Conservation (phyloP, 2,888 invertebrate genomes). For the Osmoderma eremita region DNA sequence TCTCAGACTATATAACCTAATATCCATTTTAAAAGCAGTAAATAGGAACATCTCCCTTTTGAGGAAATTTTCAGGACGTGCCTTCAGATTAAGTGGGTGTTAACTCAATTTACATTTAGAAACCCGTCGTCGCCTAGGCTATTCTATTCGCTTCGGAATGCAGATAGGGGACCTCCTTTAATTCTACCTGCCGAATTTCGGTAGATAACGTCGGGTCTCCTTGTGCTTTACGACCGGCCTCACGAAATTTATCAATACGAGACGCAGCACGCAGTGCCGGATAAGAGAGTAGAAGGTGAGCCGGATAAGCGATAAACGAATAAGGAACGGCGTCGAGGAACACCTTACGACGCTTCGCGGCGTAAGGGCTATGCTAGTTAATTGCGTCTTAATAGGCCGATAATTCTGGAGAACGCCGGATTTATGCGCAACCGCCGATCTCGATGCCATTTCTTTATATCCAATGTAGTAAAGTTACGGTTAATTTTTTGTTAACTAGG, state of each 20-base stretch:
- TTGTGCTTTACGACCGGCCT: conserved; percentile 31
- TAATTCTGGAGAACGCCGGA: conserved; percentile 29
- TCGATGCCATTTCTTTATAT: conserved; percentile 18
- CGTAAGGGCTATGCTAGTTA: conserved; percentile 27
- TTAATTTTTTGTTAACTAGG: conserved; percentile 5
- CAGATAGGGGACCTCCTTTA: conserved; percentile 29
- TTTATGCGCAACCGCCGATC: conserved; percentile 25
- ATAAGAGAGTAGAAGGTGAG: conserved; percentile 14
- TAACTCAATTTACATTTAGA: conserved; percentile 36
- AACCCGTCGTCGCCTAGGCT: conserved; percentile 19
- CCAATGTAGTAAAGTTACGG: conserved; percentile 4
- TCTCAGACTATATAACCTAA: conserved; percentile 13
- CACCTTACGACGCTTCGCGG: conserved; percentile 28
- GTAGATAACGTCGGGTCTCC: conserved; percentile 26
- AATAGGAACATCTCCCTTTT: conserved; percentile 25
- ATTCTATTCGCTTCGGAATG: conserved; percentile 26
- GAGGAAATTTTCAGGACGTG: conserved; percentile 25
- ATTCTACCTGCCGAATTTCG: conserved; percentile 37
- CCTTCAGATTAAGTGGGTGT: conserved; percentile 36
- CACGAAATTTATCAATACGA: conserved; percentile 36
- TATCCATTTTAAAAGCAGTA: conserved; percentile 21
- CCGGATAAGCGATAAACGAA: conserved; percentile 36
- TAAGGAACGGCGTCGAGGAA: conserved; percentile 13
- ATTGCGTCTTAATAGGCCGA: conserved; percentile 32
- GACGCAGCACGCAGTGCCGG: conserved; percentile 13